Evolutionary conservation across 1,140 invertebrate genomes (phyloP), one percentile per base, ranked within the genome.

Genomic region (Eriocheir sinensis): DNA sequence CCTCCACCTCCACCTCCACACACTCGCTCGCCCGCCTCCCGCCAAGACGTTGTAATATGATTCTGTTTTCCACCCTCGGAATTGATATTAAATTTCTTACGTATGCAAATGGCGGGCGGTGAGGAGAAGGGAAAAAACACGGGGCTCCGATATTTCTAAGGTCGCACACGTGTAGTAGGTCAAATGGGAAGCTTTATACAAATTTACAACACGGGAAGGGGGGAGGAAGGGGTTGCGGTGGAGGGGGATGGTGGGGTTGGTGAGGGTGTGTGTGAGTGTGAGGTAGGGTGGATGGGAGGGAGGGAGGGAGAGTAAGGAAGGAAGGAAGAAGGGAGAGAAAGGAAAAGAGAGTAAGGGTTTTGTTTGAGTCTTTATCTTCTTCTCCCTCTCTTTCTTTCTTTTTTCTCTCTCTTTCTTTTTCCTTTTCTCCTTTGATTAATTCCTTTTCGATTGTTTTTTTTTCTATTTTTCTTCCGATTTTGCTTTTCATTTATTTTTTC

Each of bases 1-100:
- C 17, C 40, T 40, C 40, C 83, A 12, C 15, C 36, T 2, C 83
- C 27, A 34, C 83, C 36, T 38, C 83, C 83, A 21, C 34, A 15
- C 3, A 21, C 34, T 34, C 34, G n/a, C 40, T 86, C 40, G 30
- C 30, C 40, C 40, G 40, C 83, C 60, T 72, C 60, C 36, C 30
- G 4, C 83, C 40, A 38, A 53, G 89, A 90, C 89, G 44, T 72
- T 53, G 89, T 90, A 90, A 92, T 92, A 92, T 92, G 91, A 92
- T 92, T 92, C 91, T 92, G 91, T 92, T 92, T 92, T 83, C 89
- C 17, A 83, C 81, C 80, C 79, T 36, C n/a, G 91, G 91, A 92
- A 92, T 92, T 92, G 91, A 92, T 92, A 92, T 92, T 92, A 92
- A 83, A 83, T 44, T 92, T 92, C 80, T 92, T 83, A 92, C 80